Evolutionary conservation across 2,113 vertebrate genomes (phyloP).

Genomic region (Sinocyclocheilus maitianheensis): DNA sequence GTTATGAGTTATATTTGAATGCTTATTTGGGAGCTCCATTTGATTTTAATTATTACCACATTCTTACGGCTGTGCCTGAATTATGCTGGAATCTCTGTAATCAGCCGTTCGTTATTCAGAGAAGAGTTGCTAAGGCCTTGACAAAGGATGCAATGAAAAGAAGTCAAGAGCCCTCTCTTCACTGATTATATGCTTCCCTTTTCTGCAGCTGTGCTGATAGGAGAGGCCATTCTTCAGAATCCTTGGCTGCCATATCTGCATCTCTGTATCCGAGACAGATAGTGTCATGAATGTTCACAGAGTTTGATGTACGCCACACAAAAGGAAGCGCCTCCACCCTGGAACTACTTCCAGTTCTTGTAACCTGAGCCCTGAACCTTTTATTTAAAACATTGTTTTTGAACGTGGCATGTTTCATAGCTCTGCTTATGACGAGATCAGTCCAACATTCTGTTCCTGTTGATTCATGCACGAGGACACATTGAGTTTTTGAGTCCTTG

Average conservation of each 20-base stretch:
- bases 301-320: not conserved
- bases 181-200: slow-evolving; percentile 55
- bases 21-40: not conserved
- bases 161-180: slow-evolving; percentile 50
- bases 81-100: slow-evolving; percentile 33
- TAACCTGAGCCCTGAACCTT: not conserved
- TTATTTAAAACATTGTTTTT: slow-evolving; percentile 18
- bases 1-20: not conserved
- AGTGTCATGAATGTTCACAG: slow-evolving; percentile 26
- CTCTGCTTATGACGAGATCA: not conserved
- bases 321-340: slow-evolving; percentile 6
- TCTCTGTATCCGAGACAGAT: slow-evolving; percentile 51
- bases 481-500: not conserved
- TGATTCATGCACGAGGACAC: not conserved
- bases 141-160: slow-evolving; percentile 52
- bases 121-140: slow-evolving; percentile 50
- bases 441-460: not conserved
- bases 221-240: slow-evolving; percentile 48
- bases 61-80: not conserved
- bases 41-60: not conserved
- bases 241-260: slow-evolving; percentile 25
- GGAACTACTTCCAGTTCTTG: not conserved
- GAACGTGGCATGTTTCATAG: not conserved
- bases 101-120: slow-evolving; percentile 47
- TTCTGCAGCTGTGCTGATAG: slow-evolving; percentile 67